A percentile compares a stretch with the other conserved stretches of the same genome.
Conservation (phyloP, 2,113 vertebrate species). For the Oxyura jamaicensis region DNA sequence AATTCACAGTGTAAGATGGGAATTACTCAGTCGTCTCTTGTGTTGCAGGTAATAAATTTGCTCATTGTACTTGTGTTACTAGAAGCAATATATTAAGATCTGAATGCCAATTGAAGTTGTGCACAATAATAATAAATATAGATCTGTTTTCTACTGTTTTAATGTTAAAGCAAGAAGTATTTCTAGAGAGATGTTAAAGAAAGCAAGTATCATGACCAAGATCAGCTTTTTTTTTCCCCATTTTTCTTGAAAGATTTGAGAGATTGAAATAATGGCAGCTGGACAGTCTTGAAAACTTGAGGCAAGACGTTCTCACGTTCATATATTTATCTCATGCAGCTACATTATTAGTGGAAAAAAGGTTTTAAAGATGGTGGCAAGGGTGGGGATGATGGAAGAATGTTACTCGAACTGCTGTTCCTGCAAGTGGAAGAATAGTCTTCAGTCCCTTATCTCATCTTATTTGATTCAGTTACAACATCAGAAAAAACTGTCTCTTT, state of each 20-base stretch:
- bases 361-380: background rate
- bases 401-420: background rate
- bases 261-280: background rate
- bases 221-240: background rate
- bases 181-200: background rate
- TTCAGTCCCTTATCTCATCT: background rate
- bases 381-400: background rate
- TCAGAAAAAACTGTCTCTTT: background rate
- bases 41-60: slow-evolving; percentile 53
- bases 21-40: slow-evolving; percentile 29
- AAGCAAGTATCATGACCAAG: background rate
- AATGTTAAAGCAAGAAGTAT: background rate
- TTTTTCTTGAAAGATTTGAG: background rate
- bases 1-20: slow-evolving; percentile 49
- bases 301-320: background rate
- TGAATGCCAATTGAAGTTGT: background rate
- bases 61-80: background rate
- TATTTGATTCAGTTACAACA: background rate
- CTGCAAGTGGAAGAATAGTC: background rate
- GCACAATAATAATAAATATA: background rate
- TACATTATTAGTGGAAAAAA: background rate
- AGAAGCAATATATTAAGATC: background rate
- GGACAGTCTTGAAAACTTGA: background rate
- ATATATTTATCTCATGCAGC: background rate
- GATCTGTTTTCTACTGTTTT: background rate